phyloP scores from a whole-genome alignment of 2,797 vertebrate genomes.

The Alca torda region DNA sequence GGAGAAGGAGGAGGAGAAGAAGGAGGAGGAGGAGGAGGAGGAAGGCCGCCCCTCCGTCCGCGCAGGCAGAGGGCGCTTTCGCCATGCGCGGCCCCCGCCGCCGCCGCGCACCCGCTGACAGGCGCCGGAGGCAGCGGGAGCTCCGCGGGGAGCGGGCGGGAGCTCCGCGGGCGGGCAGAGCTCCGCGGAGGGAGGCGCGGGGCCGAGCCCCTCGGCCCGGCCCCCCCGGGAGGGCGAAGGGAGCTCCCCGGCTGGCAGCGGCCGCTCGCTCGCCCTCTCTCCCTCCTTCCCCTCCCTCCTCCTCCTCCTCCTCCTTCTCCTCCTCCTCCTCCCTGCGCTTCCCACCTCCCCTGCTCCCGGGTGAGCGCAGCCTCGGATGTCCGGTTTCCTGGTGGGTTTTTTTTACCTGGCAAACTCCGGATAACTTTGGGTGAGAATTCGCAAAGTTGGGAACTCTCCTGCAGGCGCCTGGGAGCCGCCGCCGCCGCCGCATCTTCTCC shows the following conservation, averaged over 20 bases:
- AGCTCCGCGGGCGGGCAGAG: not conserved
- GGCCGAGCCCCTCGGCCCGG: not conserved
- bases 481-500: slow-evolving; percentile 41
- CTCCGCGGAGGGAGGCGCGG: not conserved
- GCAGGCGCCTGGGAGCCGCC: slow-evolving; percentile 12
- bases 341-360: slow-evolving; percentile 51
- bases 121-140: not conserved
- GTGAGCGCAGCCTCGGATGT: slow-evolving; percentile 71
- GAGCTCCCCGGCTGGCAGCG: not conserved
- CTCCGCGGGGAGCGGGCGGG: not conserved
- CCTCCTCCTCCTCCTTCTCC: not conserved
- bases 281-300: too few relatives aligned
- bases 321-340: slow-evolving; percentile 1
- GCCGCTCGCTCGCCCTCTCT: not conserved
- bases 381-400: slow-evolving; percentile 72
- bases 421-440: slow-evolving; percentile 38
- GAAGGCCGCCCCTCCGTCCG: slow-evolving; percentile 43
- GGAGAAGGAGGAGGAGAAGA: not conserved
- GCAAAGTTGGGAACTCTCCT: slow-evolving; percentile 26
- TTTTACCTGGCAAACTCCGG: slow-evolving; percentile 58
- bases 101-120: slow-evolving; percentile 26
- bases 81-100: slow-evolving; percentile 71
- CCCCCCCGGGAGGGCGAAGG: not conserved
- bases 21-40: not conserved
- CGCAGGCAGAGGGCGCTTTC: slow-evolving; percentile 78